Conservation (phyloP, 1,140 invertebrate genomes). For the Hyposmocoma kahamanoa region DNA sequence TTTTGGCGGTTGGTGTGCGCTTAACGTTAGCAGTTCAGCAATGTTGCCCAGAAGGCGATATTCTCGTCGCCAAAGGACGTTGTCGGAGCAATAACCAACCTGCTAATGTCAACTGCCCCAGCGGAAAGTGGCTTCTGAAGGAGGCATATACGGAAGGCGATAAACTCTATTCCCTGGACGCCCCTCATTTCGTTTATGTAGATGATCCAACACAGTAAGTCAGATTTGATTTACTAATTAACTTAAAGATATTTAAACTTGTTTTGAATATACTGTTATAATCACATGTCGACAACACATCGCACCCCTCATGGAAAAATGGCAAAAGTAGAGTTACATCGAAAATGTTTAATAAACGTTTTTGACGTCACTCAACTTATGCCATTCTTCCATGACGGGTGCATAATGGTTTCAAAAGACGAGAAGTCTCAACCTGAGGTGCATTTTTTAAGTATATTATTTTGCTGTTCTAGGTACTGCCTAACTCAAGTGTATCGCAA, state of each 20-base stretch:
- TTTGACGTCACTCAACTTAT: background rate
- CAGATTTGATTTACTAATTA: background rate
- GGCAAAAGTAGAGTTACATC: background rate
- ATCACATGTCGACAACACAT: background rate
- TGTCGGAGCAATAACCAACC: slow-evolving; percentile 19
- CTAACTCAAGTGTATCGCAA: slow-evolving; percentile 41
- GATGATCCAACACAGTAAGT: slow-evolving; percentile 52
- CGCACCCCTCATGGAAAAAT: background rate
- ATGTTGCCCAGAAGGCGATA: slow-evolving; percentile 40
- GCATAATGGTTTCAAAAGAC: background rate
- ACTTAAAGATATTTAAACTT: background rate
- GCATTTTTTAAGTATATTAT: background rate
- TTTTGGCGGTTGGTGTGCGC: slow-evolving; percentile 30
- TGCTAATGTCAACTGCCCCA: slow-evolving; percentile 33
- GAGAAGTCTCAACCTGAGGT: background rate
- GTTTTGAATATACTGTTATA: background rate
- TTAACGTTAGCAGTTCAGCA: slow-evolving; percentile 16
- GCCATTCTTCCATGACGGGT: background rate
- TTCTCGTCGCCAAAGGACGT: slow-evolving; percentile 22
- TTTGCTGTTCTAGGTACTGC: slow-evolving; percentile 67
- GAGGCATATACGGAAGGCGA: slow-evolving; percentile 41
- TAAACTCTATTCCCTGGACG: slow-evolving; percentile 47
- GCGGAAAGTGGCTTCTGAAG: slow-evolving; percentile 41
- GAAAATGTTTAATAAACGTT: background rate
- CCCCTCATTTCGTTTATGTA: slow-evolving; percentile 42